Evolutionary conservation across 1,140 invertebrate species (phyloP).

Genomic region (Lasioglossum albipes): DNA sequence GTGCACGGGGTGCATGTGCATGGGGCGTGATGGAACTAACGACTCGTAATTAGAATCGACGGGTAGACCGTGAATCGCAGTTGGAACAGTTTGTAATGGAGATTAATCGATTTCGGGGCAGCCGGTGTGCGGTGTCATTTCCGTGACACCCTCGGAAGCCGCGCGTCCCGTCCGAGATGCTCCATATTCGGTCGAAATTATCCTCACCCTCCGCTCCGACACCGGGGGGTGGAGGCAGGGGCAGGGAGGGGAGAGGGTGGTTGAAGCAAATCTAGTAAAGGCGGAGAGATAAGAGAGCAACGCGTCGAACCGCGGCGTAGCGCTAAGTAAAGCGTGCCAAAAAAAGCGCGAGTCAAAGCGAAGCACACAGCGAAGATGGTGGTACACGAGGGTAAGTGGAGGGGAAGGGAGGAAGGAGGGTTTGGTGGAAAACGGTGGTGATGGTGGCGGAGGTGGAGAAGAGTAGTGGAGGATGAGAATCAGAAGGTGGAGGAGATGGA

Average conservation of each 20-base stretch:
- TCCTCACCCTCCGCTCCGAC: slow-evolving; percentile 9
- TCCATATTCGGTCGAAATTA: slow-evolving; percentile 42
- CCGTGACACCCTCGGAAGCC: slow-evolving; percentile 7
- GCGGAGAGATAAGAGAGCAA: slow-evolving; percentile 28
- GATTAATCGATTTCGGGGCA: slow-evolving; percentile 42
- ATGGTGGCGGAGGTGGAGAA: slow-evolving; percentile 3
- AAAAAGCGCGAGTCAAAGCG: slow-evolving; percentile 41
- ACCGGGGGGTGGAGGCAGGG: neutral
- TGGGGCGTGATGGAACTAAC: neutral
- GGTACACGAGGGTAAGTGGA: neutral
- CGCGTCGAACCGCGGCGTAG: slow-evolving; percentile 38
- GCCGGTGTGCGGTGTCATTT: slow-evolving; percentile 24
- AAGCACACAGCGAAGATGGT: slow-evolving; percentile 32
- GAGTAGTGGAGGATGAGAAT: neutral
- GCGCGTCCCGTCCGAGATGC: slow-evolving; percentile 18
- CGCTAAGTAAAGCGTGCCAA: slow-evolving; percentile 43
- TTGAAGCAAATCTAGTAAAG: slow-evolving; percentile 18
- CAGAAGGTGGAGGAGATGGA: no score
- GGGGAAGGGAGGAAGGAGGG: neutral
- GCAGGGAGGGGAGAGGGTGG: no score
- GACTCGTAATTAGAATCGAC: slow-evolving; percentile 44
- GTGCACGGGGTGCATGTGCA: neutral
- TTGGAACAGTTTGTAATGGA: slow-evolving; percentile 48
- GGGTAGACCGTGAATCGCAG: slow-evolving; percentile 28
- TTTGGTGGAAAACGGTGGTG: no score